Conservation (phyloP, 2,888 invertebrate species). For the Liodrosophila aerea region DNA sequence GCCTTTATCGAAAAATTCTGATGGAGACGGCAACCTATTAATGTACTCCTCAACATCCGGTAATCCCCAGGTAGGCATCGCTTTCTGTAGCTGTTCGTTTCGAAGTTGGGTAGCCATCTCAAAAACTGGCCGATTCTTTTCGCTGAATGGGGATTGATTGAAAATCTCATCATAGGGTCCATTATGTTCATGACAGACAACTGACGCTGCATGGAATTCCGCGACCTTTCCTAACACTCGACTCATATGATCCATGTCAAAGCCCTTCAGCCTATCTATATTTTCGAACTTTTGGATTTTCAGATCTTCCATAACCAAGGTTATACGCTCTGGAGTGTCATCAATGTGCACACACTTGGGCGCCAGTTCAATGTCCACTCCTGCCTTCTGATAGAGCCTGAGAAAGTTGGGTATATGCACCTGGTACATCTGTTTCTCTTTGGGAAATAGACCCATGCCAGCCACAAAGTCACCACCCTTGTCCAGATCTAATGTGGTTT, state of each 20-base stretch:
- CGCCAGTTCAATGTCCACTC: conserved; percentile 60
- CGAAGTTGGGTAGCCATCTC: conserved; percentile 30
- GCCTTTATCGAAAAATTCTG: conserved; percentile 38
- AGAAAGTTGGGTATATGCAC: conserved; percentile 65
- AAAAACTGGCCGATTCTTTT: conserved; percentile 55
- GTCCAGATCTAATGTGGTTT: conserved; percentile 60
- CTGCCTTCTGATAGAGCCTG: conserved; percentile 65
- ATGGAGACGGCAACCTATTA: conserved; percentile 11
- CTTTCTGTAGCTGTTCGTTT: not conserved
- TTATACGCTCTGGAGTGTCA: conserved; percentile 55
- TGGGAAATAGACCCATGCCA: conserved; percentile 73
- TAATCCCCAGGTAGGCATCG: conserved; percentile 45
- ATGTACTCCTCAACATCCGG: conserved; percentile 55
- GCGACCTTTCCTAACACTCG: conserved; percentile 70
- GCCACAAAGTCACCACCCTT: conserved; percentile 48
- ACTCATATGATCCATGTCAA: conserved; percentile 72
- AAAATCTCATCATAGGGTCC: conserved; percentile 56
- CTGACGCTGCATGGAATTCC: conserved; percentile 79
- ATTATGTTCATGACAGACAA: conserved; percentile 54
- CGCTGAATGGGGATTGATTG: conserved; percentile 31
- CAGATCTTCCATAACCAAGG: conserved; percentile 75
- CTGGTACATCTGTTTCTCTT: conserved; percentile 73
- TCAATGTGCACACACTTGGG: conserved; percentile 68
- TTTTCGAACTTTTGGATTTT: conserved; percentile 61
- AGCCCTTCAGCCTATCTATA: conserved; percentile 70